Evolutionary conservation across 2,113 vertebrate genomes (phyloP).

Genomic region (Dascyllus trimaculatus): DNA sequence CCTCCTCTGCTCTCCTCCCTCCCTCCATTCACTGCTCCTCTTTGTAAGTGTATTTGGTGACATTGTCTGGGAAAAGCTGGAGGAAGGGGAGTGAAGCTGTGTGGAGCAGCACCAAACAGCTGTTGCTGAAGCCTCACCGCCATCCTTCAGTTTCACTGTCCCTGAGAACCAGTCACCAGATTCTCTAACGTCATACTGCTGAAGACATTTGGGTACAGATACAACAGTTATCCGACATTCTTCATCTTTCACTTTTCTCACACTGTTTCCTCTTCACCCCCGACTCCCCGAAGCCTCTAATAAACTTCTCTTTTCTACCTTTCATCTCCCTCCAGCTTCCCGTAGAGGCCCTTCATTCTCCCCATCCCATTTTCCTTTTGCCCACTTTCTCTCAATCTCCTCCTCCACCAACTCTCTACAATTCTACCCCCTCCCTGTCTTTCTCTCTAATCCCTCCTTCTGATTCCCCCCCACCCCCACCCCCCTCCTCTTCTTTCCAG

Average conservation of each 20-base stretch:
- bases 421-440: slow-evolving; percentile 42
- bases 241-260: not conserved
- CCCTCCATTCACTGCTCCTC: slow-evolving; percentile 49
- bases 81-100: slow-evolving; percentile 39
- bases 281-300: not conserved
- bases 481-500: slow-evolving; percentile 16
- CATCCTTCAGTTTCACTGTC: not conserved
- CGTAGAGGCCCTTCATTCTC: slow-evolving; percentile 63
- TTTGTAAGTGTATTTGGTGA: slow-evolving; percentile 57
- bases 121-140: slow-evolving; percentile 38
- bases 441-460: slow-evolving; percentile 65
- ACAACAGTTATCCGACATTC: too few relatives aligned
- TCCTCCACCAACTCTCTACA: slow-evolving; percentile 53
- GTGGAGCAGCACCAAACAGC: slow-evolving; percentile 42
- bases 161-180: not conserved
- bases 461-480: slow-evolving; percentile 15
- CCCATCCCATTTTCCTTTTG: slow-evolving; percentile 53
- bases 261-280: slow-evolving; percentile 10
- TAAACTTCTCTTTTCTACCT: slow-evolving; percentile 49
- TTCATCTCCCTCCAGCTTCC: slow-evolving; percentile 59
- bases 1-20: slow-evolving; percentile 7
- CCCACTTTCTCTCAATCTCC: slow-evolving; percentile 41
- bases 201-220: slow-evolving; percentile 1
- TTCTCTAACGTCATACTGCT: slow-evolving; percentile 1
- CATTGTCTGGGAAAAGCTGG: slow-evolving; percentile 54